These are phyloP conservation scores for Thunnus albacares DNA, from an alignment of 2,797 vertebrate species.

Conservation along the genomic window DNA sequence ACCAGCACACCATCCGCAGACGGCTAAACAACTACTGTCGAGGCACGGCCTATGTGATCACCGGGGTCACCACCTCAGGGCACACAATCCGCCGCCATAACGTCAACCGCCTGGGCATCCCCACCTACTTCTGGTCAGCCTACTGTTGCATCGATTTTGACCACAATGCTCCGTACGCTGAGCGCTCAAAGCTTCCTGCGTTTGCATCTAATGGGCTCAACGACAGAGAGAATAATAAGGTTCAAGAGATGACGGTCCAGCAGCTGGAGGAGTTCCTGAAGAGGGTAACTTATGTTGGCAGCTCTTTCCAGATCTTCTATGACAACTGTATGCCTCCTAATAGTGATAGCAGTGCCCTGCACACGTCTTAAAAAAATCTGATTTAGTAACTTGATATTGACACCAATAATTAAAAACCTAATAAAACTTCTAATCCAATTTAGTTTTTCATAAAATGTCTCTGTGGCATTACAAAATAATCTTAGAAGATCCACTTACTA, in stretches of 20 bases:
- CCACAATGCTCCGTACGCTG: constrained; percentile 77
- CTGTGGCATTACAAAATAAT: background rate
- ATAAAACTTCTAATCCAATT: background rate
- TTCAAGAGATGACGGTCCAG: constrained; percentile 77
- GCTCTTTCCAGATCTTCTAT: constrained; percentile 81
- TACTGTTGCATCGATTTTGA: constrained; percentile 82
- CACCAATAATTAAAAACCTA: background rate
- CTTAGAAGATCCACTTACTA: background rate
- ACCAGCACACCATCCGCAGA: constrained; percentile 71
- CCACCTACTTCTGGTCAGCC: constrained; percentile 82
- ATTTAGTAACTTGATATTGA: background rate
- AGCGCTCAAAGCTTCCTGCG: constrained; percentile 80
- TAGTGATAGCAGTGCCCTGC: constrained; percentile 20
- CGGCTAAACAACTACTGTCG: constrained; percentile 85
- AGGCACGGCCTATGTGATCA: constrained; percentile 74
- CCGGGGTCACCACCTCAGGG: constrained; percentile 80
- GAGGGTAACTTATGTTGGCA: constrained; percentile 75
- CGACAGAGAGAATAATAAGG: constrained; percentile 57
- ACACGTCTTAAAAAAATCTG: constrained; percentile 2
- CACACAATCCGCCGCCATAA: constrained; percentile 77
- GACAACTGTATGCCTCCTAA: constrained; percentile 73
- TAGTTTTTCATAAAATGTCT: background rate
- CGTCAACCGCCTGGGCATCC: constrained; percentile 79
- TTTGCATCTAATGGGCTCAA: constrained; percentile 80
- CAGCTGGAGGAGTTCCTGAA: constrained; percentile 81